These are phyloP conservation scores for Chrysogorgia sp. DNA, from an alignment of 92 coral and sea anemone genomes.

Conservation along the genomic window DNA sequence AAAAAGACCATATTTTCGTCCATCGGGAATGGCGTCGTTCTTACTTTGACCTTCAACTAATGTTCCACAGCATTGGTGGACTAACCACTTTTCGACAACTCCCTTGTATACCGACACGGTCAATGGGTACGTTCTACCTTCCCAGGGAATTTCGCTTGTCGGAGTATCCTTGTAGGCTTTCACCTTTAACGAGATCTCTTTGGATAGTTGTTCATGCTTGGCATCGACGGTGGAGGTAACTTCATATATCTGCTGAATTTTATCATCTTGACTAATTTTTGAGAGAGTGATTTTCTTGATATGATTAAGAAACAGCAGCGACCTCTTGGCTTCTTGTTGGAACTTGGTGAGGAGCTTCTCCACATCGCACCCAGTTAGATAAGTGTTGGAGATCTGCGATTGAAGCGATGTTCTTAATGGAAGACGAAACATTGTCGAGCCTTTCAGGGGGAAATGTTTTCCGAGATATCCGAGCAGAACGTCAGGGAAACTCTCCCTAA, in stretches of 20 bases:
- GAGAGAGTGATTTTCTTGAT: conserved; percentile 69
- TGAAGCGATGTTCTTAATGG: conserved; percentile 66
- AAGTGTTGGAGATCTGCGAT: conserved; percentile 52
- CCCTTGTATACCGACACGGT: conserved; percentile 56
- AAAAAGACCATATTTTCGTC: conserved; percentile 71
- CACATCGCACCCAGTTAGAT: conserved; percentile 40
- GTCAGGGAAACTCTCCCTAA: conserved; percentile 56
- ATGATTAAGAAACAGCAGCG: conserved; percentile 72
- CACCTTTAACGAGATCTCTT: conserved; percentile 53
- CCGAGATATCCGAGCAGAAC: conserved; percentile 73
- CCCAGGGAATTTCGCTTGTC: conserved; percentile 48
- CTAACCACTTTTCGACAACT: conserved; percentile 69
- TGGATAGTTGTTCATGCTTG: conserved; percentile 63
- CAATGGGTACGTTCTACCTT: conserved; percentile 64
- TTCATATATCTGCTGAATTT: conserved; percentile 42
- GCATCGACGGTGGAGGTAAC: conserved; percentile 56
- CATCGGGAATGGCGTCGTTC: conserved; percentile 32
- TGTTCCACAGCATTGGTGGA: conserved; percentile 76
- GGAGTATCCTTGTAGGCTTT: conserved; percentile 18
- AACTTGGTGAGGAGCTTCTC: conserved; percentile 58
- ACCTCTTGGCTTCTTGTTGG: conserved; percentile 63
- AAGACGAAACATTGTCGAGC: conserved; percentile 74
- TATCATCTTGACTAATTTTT: conserved; percentile 56
- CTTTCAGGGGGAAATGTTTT: conserved; percentile 52
- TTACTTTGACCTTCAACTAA: conserved; percentile 31